phyloP scores from a whole-genome alignment of 2,797 vertebrate species.

The Leuciscus waleckii region DNA sequence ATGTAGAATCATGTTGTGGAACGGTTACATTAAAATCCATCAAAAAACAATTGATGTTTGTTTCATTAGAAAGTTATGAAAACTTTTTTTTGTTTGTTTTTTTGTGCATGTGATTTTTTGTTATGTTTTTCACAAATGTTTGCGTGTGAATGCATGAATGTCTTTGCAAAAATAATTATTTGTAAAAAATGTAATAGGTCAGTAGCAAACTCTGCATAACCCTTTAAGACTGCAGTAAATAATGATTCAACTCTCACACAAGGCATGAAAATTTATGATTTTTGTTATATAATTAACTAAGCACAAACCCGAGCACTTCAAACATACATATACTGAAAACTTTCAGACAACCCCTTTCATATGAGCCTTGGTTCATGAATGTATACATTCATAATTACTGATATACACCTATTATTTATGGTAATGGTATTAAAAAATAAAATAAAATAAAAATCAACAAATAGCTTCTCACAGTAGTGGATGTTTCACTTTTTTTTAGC shows the following conservation, averaged over 20 bases:
- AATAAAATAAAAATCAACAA: not conserved
- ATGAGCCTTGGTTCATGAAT: not conserved
- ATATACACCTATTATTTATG: not conserved
- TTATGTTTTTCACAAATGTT: not conserved
- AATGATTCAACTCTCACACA: not conserved
- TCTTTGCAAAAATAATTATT: not conserved
- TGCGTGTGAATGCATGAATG: not conserved
- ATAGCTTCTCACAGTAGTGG: not conserved
- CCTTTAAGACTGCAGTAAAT: slow-evolving; percentile 22
- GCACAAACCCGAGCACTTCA: not conserved
- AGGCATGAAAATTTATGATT: not conserved
- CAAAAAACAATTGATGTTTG: too few relatives aligned
- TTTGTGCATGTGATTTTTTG: not conserved
- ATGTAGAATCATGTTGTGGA: too few relatives aligned
- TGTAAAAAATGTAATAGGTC: not conserved
- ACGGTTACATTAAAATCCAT: not conserved
- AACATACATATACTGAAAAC: not conserved
- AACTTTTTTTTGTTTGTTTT: too few relatives aligned
- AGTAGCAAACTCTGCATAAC: slow-evolving; percentile 39
- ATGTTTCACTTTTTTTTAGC: not conserved
- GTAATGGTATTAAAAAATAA: not conserved
- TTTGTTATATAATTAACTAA: not conserved
- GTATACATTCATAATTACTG: slow-evolving; percentile 29
- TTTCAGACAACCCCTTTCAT: not conserved
- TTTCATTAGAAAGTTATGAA: not conserved